phyloP scores from a whole-genome alignment of 2,113 vertebrate genomes.

The Gulo gulo region DNA sequence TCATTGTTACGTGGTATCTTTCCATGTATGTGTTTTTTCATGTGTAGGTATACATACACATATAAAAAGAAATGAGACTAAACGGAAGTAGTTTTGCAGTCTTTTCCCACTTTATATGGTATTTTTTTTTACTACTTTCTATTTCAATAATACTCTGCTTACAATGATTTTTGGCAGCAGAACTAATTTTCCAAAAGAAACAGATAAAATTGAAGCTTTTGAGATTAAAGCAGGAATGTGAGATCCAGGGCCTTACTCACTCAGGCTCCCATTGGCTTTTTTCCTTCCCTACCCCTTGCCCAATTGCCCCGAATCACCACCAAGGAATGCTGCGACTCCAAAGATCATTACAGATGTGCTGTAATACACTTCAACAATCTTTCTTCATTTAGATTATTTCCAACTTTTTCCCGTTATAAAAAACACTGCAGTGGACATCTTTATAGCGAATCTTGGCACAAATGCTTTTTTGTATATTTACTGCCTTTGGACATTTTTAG shows the following conservation, averaged over 20 bases:
- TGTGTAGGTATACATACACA: background rate
- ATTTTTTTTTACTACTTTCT: background rate
- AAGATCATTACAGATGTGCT: background rate
- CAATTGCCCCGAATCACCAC: background rate
- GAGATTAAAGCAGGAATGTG: background rate
- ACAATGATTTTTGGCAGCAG: slow-evolving; percentile 18
- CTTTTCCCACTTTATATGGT: background rate
- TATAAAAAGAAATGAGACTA: background rate
- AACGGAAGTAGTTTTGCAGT: background rate
- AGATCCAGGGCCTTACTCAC: background rate
- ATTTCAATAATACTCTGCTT: background rate
- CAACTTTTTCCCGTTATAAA: slow-evolving; percentile 10
- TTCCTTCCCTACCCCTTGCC: background rate
- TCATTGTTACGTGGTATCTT: background rate
- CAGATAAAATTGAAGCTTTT: background rate
- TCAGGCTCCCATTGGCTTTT: background rate
- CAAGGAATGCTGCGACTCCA: background rate
- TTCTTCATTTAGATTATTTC: background rate
- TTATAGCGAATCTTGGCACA: background rate
- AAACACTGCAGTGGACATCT: background rate
- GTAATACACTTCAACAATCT: background rate
- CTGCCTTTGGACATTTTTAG: background rate
- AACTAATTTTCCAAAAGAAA: slow-evolving; percentile 35
- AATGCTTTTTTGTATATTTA: background rate
- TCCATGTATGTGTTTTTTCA: background rate